Percentiles rank a stretch among this genome's conserved stretches.
Conservation (phyloP, 2,797 vertebrate genomes). For the Bovichtus diacanthus region DNA sequence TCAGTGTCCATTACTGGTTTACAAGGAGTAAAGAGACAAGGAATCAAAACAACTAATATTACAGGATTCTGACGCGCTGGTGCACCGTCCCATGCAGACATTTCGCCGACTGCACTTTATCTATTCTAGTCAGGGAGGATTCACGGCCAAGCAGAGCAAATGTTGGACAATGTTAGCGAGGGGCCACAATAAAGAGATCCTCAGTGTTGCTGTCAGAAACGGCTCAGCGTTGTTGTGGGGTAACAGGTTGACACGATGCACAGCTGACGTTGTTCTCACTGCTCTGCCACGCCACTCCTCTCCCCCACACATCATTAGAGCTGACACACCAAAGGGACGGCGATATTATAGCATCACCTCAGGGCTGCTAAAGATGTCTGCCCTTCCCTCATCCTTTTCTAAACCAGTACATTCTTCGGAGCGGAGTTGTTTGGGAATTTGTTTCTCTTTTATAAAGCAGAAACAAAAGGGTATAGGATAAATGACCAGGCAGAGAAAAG, state of each 20-base stretch:
- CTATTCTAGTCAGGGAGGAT: constrained; percentile 65
- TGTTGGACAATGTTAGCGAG: constrained; percentile 70
- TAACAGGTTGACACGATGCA: constrained; percentile 79
- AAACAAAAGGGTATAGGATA: constrained; percentile 84
- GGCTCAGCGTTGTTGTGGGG: constrained; percentile 65
- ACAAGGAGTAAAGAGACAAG: constrained; percentile 59
- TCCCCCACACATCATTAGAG: constrained; percentile 74
- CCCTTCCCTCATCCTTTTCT: constrained; percentile 68
- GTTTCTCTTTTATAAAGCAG: constrained; percentile 82
- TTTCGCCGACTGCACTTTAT: constrained; percentile 56
- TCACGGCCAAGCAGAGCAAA: constrained; percentile 68
- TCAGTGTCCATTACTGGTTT: constrained; percentile 72
- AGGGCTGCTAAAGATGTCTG: constrained; percentile 73
- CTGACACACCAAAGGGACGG: constrained; percentile 71
- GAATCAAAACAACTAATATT: constrained; percentile 66
- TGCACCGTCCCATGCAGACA: constrained; percentile 48
- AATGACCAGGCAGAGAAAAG: constrained; percentile 94
- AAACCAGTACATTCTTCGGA: constrained; percentile 65
- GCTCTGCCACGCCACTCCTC: constrained; percentile 42
- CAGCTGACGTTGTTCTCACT: constrained; percentile 84
- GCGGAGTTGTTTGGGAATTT: constrained; percentile 81
- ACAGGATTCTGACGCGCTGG: constrained; percentile 50
- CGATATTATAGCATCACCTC: constrained; percentile 73
- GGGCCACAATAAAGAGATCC: constrained; percentile 75
- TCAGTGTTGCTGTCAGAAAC: constrained; percentile 65